Conservation (phyloP, 64 coral and sea anemone genomes). For the Catalaphyllia jardinei region DNA sequence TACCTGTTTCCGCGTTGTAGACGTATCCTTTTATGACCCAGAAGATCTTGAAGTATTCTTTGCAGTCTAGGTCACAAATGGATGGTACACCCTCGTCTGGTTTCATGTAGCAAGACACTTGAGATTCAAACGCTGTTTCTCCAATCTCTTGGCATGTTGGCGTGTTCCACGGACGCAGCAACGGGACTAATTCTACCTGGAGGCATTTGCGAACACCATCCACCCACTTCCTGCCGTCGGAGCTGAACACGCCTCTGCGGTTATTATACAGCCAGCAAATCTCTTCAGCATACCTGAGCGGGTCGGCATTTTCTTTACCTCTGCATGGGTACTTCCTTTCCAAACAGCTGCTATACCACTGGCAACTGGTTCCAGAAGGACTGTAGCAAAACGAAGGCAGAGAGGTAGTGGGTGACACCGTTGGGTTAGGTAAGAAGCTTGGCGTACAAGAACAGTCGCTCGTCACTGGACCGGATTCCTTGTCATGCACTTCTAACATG, state of each 20-base stretch:
- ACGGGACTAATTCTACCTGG: conserved; percentile 54
- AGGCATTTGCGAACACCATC: conserved; percentile 56
- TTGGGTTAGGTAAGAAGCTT: not conserved
- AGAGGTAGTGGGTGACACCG: not conserved
- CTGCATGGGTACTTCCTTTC: conserved; percentile 28
- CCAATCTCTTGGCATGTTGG: conserved; percentile 42
- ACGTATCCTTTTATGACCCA: conserved; percentile 19
- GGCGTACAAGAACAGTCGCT: conserved; percentile 30
- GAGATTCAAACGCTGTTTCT: conserved; percentile 32
- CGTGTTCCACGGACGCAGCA: conserved; percentile 40
- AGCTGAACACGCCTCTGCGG: not conserved
- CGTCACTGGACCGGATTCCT: not conserved
- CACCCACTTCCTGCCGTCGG: conserved; percentile 22
- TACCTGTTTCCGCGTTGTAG: not conserved
- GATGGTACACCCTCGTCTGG: conserved; percentile 16
- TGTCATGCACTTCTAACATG: conserved; percentile 58
- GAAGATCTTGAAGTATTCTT: conserved; percentile 32
- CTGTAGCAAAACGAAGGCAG: conserved; percentile 36
- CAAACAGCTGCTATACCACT: conserved; percentile 58
- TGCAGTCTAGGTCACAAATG: conserved; percentile 45
- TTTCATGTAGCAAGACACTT: conserved; percentile 31
- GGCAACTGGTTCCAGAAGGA: conserved; percentile 38
- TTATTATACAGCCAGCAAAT: conserved; percentile 45
- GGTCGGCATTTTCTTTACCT: conserved; percentile 22
- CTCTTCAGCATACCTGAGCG: conserved; percentile 42